A percentile compares a stretch with the other conserved stretches of the same genome.
phyloP scores from a whole-genome alignment of 2,888 invertebrate genomes.

The Diplolepis rosae region DNA sequence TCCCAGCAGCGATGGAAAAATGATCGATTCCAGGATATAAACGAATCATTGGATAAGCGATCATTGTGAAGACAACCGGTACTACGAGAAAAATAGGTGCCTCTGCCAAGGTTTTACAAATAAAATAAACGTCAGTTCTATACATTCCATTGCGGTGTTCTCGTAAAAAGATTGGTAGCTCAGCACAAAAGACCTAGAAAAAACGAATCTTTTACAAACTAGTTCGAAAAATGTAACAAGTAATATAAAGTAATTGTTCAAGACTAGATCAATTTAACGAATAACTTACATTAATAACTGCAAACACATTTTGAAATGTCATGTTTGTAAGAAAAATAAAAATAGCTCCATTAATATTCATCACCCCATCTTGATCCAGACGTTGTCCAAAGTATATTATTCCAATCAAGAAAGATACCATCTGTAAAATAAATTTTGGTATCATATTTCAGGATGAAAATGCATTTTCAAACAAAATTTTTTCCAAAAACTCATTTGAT shows the following conservation, averaged over 20 bases:
- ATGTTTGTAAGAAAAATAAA: slow-evolving; percentile 93
- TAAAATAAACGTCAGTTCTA: slow-evolving; percentile 91
- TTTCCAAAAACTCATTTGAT: too few relatives aligned
- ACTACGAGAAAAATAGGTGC: slow-evolving; percentile 89
- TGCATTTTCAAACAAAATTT: neutral
- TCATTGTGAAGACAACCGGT: slow-evolving; percentile 86
- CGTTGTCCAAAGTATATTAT: slow-evolving; percentile 90
- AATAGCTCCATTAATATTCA: slow-evolving; percentile 94
- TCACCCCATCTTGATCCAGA: slow-evolving; percentile 89
- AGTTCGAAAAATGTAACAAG: neutral
- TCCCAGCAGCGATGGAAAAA: slow-evolving; percentile 84
- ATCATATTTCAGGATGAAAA: neutral
- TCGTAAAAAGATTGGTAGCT: slow-evolving; percentile 90
- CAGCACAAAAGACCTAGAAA: slow-evolving; percentile 88
- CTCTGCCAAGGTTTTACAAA: slow-evolving; percentile 93
- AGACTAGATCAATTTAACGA: too few relatives aligned
- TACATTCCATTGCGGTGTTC: slow-evolving; percentile 95
- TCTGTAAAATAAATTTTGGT: slow-evolving; percentile 76
- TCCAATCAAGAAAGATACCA: slow-evolving; percentile 91
- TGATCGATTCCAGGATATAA: slow-evolving; percentile 80
- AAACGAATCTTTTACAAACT: neutral
- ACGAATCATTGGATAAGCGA: slow-evolving; percentile 93
- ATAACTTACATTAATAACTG: slow-evolving; percentile 94
- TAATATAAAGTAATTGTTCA: neutral
- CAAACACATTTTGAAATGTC: slow-evolving; percentile 96